These are phyloP conservation scores for Ditylenchus dipsaci DNA, from an alignment of 1,140 invertebrate genomes.

Conservation along the genomic window DNA sequence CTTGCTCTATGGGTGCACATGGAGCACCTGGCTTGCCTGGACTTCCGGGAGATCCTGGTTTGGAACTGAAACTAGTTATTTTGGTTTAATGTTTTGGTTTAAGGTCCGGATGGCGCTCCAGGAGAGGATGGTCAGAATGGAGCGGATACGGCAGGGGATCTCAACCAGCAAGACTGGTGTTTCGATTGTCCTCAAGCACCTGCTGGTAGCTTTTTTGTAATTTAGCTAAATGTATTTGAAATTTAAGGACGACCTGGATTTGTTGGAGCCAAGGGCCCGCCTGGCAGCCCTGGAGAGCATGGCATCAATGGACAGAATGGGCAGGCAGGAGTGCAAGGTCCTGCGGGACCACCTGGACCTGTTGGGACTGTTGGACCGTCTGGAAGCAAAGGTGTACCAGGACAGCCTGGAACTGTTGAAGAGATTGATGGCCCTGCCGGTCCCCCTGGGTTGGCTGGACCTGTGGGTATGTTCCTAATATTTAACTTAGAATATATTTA, in stretches of 20 bases:
- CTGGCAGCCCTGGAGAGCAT: not conserved
- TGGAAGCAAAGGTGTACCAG: not conserved
- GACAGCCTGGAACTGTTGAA: not conserved
- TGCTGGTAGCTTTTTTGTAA: not conserved
- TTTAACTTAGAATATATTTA: too few species aligned
- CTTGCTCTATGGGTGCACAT: not conserved
- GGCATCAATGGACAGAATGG: not conserved
- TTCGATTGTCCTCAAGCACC: slow-evolving; percentile 1
- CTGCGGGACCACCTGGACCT: not conserved
- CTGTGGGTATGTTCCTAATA: too few species aligned
- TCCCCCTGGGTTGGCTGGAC: too few species aligned
- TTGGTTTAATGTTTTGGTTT: too few species aligned
- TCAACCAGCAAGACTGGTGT: not conserved
- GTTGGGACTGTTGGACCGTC: not conserved
- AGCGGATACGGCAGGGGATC: not conserved
- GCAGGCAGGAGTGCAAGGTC: not conserved
- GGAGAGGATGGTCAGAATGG: not conserved
- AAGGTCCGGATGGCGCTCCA: not conserved
- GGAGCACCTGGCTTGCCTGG: not conserved
- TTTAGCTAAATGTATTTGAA: not conserved
- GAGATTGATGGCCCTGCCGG: too few species aligned
- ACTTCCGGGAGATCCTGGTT: not conserved
- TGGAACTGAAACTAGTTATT: not conserved
- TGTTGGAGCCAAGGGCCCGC: not conserved
- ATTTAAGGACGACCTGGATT: not conserved